Percentiles rank a stretch among this genome's conserved stretches.
These are phyloP conservation scores for Morphnarchus princeps DNA, from an alignment of 2,113 vertebrate genomes.

Conservation along the genomic window DNA sequence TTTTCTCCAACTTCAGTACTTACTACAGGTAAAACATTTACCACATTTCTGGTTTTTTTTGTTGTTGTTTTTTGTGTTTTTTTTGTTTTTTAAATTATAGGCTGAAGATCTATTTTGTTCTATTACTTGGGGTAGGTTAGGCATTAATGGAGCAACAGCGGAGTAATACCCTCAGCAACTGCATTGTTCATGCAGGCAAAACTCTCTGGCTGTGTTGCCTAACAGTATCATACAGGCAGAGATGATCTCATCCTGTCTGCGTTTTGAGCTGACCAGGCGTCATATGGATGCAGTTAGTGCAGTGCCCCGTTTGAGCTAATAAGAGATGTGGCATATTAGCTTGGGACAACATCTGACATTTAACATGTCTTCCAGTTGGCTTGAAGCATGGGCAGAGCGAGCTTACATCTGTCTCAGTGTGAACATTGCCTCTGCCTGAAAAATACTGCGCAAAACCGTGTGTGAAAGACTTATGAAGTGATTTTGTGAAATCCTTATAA, in stretches of 20 bases:
- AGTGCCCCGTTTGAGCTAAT: background rate
- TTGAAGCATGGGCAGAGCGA: background rate
- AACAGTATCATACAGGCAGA: background rate
- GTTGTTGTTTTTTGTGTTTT: background rate
- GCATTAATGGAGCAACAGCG: background rate
- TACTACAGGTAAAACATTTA: background rate
- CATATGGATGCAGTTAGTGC: slow-evolving; percentile 16
- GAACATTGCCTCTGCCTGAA: background rate
- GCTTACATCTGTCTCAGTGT: background rate
- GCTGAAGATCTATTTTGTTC: background rate
- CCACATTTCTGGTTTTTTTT: background rate
- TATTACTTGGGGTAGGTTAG: background rate
- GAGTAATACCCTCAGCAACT: background rate
- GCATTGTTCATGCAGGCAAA: background rate
- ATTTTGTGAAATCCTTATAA: background rate
- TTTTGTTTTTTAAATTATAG: background rate
- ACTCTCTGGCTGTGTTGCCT: background rate
- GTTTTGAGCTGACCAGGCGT: slow-evolving; percentile 15
- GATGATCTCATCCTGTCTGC: slow-evolving; percentile 5
- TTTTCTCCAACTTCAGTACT: background rate
- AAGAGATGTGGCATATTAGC: background rate
- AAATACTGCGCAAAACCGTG: background rate
- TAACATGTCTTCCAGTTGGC: slow-evolving; percentile 22
- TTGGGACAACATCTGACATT: background rate
- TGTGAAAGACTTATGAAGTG: background rate